Percentiles rank a stretch among this genome's conserved stretches.
Evolutionary conservation across 2,113 vertebrate genomes (phyloP).

Genomic region (Hylia prasina): DNA sequence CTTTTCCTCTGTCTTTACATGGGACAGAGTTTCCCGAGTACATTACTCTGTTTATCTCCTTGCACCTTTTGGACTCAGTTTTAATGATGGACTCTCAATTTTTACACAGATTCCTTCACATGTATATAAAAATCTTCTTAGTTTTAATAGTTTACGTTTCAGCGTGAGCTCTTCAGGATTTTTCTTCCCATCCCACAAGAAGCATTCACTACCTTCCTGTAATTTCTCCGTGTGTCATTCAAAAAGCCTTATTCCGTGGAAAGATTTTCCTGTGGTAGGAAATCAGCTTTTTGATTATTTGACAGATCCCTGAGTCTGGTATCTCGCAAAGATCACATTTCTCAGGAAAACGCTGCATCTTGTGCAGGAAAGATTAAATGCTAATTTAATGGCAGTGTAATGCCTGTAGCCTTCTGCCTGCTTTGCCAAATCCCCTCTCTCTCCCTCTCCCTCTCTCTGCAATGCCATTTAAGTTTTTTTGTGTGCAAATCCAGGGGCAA

Average conservation of each 20-base stretch:
- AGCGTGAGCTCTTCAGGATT: not conserved
- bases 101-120: not conserved
- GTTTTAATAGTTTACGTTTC: not conserved
- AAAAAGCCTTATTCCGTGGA: not conserved
- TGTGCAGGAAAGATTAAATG: slow-evolving; percentile 40
- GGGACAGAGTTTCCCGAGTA: not conserved
- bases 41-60: not conserved
- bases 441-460: not conserved
- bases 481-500: not conserved
- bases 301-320: not conserved
- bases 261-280: not conserved
- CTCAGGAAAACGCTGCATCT: not conserved
- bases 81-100: not conserved
- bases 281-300: slow-evolving; percentile 41
- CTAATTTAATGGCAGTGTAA: not conserved
- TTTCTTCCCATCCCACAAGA: not conserved
- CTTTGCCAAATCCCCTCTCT: not conserved
- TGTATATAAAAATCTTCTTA: not conserved
- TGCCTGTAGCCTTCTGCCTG: not conserved
- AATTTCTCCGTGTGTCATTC: not conserved
- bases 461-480: not conserved
- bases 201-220: not conserved
- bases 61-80: not conserved
- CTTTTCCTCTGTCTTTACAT: not conserved
- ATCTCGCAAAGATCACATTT: slow-evolving; percentile 38